Percentiles rank a stretch among this genome's conserved stretches.
These are phyloP conservation scores for Peromyscus polionotus DNA, from an alignment of 2,113 vertebrate genomes.

Conservation along the genomic window DNA sequence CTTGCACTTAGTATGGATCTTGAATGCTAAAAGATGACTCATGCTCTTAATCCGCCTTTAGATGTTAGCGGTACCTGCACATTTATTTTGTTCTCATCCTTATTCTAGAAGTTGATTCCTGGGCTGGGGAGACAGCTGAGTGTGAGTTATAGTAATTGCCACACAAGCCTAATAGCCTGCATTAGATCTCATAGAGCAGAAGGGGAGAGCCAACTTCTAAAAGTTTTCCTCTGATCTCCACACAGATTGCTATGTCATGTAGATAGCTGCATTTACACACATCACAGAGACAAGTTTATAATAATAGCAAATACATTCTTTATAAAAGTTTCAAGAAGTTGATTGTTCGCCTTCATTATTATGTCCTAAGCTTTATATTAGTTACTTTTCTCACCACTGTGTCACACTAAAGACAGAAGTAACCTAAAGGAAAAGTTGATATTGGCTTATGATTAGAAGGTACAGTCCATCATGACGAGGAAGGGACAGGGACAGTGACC, in stretches of 20 bases:
- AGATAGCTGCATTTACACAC: neutral
- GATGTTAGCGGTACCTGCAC: neutral
- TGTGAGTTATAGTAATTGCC: neutral
- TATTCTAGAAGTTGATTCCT: neutral
- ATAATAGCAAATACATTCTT: neutral
- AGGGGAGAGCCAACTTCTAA: neutral
- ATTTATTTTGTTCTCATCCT: neutral
- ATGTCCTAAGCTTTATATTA: neutral
- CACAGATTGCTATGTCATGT: no score
- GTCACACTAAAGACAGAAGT: neutral
- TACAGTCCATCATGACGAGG: no score
- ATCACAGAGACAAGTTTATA: neutral
- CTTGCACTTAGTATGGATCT: neutral
- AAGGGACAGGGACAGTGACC: neutral
- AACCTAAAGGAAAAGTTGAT: neutral
- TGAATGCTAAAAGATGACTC: neutral
- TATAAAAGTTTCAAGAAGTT: neutral
- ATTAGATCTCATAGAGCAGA: neutral
- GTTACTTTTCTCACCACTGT: neutral
- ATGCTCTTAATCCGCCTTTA: neutral
- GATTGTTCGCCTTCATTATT: neutral
- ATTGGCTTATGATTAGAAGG: neutral
- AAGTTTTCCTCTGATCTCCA: neutral
- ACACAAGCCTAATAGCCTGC: neutral
- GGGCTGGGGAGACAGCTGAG: neutral